phyloP scores from a whole-genome alignment of 2,797 vertebrate species.

The Gymnothorax javanicus region DNA sequence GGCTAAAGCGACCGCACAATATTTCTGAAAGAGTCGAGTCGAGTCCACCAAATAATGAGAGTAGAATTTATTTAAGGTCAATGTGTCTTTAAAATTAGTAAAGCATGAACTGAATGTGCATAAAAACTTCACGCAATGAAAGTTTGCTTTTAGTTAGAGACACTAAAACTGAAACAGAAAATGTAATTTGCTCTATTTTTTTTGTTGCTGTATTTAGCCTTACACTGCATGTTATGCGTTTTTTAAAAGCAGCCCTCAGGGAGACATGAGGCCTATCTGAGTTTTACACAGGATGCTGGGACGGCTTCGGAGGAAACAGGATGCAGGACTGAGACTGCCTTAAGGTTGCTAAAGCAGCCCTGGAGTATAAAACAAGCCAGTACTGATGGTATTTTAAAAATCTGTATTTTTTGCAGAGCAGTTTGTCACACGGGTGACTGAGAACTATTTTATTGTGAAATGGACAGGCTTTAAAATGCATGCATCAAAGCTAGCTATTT shows the following conservation, averaged over 20 bases:
- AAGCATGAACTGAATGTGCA: too few species aligned
- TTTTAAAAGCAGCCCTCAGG: not conserved
- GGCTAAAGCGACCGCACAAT: too few species aligned
- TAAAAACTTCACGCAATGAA: too few species aligned
- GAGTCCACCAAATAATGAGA: too few species aligned
- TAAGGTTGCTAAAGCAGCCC: not conserved
- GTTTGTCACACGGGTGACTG: not conserved
- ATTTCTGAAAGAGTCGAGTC: too few species aligned
- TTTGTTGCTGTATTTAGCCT: too few species aligned
- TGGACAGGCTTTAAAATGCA: not conserved
- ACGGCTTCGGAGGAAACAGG: not conserved
- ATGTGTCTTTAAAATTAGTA: too few species aligned
- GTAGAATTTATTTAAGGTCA: too few species aligned
- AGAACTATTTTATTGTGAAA: not conserved
- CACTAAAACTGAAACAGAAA: too few species aligned
- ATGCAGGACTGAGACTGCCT: not conserved
- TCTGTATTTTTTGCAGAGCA: not conserved
- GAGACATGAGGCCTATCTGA: not conserved
- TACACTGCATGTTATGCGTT: not conserved
- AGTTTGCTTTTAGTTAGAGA: too few species aligned
- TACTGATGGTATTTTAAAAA: not conserved
- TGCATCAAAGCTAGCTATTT: not conserved
- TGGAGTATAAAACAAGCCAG: not conserved
- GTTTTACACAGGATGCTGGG: not conserved
- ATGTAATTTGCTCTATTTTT: too few species aligned